These are phyloP conservation scores for Cephonodes hylas DNA, from an alignment of 2,888 invertebrate genomes.

Conservation along the genomic window DNA sequence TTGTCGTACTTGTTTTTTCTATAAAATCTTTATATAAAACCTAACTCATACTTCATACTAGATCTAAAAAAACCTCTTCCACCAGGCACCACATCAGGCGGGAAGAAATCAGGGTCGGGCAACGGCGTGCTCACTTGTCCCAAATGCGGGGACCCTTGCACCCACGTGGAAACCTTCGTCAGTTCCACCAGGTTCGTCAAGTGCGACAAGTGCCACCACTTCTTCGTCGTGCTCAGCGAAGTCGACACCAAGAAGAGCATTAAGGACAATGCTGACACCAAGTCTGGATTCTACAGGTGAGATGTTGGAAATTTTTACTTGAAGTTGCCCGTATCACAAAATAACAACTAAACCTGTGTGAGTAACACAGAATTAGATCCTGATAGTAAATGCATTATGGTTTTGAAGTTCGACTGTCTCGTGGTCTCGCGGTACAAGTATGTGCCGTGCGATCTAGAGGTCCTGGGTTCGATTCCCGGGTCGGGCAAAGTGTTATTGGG, in stretches of 20 bases:
- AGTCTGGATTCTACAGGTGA: conserved; percentile 83
- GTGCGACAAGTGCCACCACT: conserved; percentile 98
- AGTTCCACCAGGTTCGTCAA: conserved; percentile 98
- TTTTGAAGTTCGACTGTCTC: too few relatives aligned
- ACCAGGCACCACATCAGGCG: conserved; percentile 62
- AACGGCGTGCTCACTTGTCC: conserved; percentile 90
- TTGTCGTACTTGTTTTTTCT: too few relatives aligned
- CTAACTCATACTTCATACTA: too few relatives aligned
- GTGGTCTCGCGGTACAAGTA: too few relatives aligned
- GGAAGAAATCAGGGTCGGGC: conserved; percentile 84
- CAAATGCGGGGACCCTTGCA: conserved; percentile 98
- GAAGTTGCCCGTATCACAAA: background rate
- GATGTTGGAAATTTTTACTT: conserved; percentile 15
- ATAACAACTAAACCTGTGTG: too few relatives aligned
- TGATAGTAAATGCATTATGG: too few relatives aligned
- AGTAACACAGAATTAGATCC: too few relatives aligned
- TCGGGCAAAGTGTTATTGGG: too few relatives aligned
- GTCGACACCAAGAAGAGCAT: conserved; percentile 93
- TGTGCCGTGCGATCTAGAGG: too few relatives aligned
- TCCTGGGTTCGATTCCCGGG: too few relatives aligned
- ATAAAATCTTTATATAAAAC: too few relatives aligned
- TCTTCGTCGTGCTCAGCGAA: conserved; percentile 97
- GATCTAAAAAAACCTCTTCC: conserved; percentile 16
- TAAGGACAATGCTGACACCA: conserved; percentile 89
- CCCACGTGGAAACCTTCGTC: conserved; percentile 97